A percentile compares a stretch with the other conserved stretches of the same genome.
Conservation (phyloP, 30 jellyfish, hydroid and myxozoan genomes). For the Aurelia sp. region DNA sequence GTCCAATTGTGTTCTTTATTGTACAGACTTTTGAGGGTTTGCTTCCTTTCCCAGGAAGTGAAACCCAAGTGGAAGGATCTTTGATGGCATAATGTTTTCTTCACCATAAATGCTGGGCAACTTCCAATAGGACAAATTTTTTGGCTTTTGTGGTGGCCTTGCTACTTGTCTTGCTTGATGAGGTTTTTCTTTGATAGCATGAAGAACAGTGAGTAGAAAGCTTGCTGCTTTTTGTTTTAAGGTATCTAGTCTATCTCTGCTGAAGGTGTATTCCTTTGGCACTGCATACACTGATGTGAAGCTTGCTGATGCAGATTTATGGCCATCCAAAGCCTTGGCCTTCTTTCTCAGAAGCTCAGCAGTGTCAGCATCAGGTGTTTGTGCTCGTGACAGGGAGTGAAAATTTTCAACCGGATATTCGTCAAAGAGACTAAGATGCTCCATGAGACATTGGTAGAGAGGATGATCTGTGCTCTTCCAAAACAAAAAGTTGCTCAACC, state of each 20-base stretch:
- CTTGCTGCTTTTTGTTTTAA: too few species aligned
- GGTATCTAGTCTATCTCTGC: too few species aligned
- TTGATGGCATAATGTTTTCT: constrained; percentile 2
- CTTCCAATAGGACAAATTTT: constrained; percentile 6
- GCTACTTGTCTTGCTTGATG: constrained; percentile 5
- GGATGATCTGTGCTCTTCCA: constrained; percentile 33
- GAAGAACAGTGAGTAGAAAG: neutral
- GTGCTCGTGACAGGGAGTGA: constrained; percentile 26
- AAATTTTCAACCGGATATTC: constrained; percentile 37
- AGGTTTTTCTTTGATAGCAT: constrained; percentile 9
- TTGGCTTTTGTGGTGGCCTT: constrained; percentile 11
- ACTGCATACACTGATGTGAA: too few species aligned
- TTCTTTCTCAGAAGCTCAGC: constrained; percentile 26
- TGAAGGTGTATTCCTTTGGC: too few species aligned
- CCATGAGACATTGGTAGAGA: constrained; percentile 3
- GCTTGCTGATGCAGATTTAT: too few species aligned
- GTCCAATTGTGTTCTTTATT: too few species aligned
- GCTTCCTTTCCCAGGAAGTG: constrained; percentile 10
- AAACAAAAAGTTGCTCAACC: constrained; percentile 32
- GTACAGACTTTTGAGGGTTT: constrained; percentile 1
- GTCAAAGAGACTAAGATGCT: constrained; percentile 20
- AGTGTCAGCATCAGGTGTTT: constrained; percentile 26
- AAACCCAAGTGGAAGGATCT: constrained; percentile 8
- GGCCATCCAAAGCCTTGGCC: neutral
- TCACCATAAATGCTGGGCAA: constrained; percentile 15